These are phyloP conservation scores for Heliangelus exortis DNA, from an alignment of 2,797 vertebrate species.

Conservation along the genomic window DNA sequence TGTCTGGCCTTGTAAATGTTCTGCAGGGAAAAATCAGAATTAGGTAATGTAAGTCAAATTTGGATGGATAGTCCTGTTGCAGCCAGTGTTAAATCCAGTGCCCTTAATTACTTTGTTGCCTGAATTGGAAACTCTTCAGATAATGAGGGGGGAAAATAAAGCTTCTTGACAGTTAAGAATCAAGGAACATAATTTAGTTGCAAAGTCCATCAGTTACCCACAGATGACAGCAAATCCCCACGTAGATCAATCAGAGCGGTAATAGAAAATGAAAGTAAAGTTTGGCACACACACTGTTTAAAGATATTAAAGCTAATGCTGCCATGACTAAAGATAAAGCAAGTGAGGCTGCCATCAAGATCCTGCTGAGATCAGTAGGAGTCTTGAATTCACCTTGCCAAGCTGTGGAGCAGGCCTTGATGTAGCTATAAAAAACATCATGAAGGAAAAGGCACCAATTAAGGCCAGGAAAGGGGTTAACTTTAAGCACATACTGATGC, in stretches of 20 bases:
- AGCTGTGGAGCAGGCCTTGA: not conserved
- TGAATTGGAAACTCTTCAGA: conserved; percentile 53
- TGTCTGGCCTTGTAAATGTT: conserved; percentile 52
- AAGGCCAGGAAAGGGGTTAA: not conserved
- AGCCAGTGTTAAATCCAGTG: conserved; percentile 45
- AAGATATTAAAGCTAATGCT: conserved; percentile 19
- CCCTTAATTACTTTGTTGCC: conserved; percentile 65
- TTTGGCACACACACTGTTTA: conserved; percentile 33
- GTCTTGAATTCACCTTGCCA: not conserved
- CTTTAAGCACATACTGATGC: not conserved
- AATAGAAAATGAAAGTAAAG: conserved; percentile 23
- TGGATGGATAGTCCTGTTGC: conserved; percentile 53
- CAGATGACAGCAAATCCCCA: conserved; percentile 35
- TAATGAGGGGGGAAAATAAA: not conserved
- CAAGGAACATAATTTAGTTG: conserved; percentile 38
- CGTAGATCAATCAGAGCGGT: conserved; percentile 14
- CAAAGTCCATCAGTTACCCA: conserved; percentile 36
- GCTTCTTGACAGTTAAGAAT: conserved; percentile 24
- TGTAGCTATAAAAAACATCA: not conserved
- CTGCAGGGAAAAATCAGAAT: conserved; percentile 51
- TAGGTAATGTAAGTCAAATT: conserved; percentile 59
- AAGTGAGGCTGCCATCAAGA: not conserved
- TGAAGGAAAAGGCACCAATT: not conserved
- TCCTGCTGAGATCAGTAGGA: not conserved
- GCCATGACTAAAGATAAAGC: conserved; percentile 25